These are phyloP conservation scores for Panthera uncia DNA, from an alignment of 2,113 vertebrate species.

Conservation along the genomic window DNA sequence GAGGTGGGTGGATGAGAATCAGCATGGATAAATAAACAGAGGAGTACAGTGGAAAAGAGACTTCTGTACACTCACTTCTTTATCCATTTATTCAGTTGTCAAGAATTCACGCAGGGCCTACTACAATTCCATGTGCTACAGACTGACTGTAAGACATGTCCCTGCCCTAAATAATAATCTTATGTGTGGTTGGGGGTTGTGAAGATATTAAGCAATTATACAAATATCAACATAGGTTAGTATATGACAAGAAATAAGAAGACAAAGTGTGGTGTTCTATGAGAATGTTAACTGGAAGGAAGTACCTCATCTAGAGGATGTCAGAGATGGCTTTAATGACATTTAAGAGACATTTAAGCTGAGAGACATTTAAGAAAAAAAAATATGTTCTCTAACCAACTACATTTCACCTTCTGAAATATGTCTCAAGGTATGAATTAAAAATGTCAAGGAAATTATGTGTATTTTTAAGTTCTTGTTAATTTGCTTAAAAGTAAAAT, in stretches of 20 bases:
- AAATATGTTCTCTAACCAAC: background rate
- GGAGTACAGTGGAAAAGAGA: background rate
- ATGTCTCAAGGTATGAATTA: background rate
- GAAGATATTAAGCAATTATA: background rate
- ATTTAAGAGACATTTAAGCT: background rate
- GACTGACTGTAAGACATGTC: background rate
- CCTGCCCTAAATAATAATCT: background rate
- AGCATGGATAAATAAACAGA: background rate
- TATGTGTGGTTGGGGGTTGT: background rate
- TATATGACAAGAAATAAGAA: background rate
- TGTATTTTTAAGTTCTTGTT: background rate
- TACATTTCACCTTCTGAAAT: background rate
- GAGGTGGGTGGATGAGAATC: background rate
- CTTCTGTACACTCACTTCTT: background rate
- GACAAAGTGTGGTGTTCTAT: background rate
- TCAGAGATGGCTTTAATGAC: background rate
- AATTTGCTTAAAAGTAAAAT: slow-evolving; percentile 48
- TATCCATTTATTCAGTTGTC: background rate
- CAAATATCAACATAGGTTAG: background rate
- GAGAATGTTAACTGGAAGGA: background rate
- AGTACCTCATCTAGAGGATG: background rate
- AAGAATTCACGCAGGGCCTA: slow-evolving; percentile 2
- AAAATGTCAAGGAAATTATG: slow-evolving; percentile 3
- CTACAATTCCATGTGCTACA: background rate
- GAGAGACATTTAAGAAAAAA: slow-evolving; percentile 3